phyloP scores from a whole-genome alignment of 2,797 vertebrate species.

The Schizopygopsis malacanthus region DNA sequence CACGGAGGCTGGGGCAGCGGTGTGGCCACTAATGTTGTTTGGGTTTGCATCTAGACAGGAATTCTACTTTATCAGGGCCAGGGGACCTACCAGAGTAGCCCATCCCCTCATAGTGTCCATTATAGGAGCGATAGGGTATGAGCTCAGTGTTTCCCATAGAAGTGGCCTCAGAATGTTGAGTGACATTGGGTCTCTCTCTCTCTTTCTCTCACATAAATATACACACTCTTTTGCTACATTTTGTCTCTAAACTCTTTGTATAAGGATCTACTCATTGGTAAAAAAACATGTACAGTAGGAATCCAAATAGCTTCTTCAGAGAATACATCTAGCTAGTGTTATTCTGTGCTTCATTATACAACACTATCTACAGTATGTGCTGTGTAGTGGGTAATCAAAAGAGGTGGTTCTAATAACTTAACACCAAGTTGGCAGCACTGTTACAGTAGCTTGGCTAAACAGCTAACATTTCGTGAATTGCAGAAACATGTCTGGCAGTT shows the following conservation, averaged over 20 bases:
- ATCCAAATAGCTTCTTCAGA: constrained; percentile 5
- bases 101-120: constrained; percentile 76
- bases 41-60: constrained; percentile 80
- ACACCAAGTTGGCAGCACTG: too few species aligned
- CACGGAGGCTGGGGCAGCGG: constrained; percentile 64
- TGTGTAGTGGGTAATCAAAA: background rate
- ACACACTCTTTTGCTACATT: constrained; percentile 22
- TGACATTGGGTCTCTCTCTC: constrained; percentile 57
- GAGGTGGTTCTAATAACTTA: background rate
- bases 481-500: too few species aligned
- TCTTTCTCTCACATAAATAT: background rate
- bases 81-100: constrained; percentile 75
- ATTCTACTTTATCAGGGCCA: constrained; percentile 77
- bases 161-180: constrained; percentile 60
- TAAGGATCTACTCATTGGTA: constrained; percentile 39
- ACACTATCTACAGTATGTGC: background rate
- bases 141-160: constrained; percentile 69
- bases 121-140: constrained; percentile 65
- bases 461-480: background rate
- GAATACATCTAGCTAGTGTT: constrained; percentile 19
- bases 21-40: constrained; percentile 80
- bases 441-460: background rate
- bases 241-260: constrained; percentile 9
- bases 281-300: constrained; percentile 11
- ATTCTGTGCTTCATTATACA: constrained; percentile 1